Percentiles rank a stretch among this genome's conserved stretches.
Conservation (phyloP, 2,113 vertebrate species). For the Guaruba guarouba region DNA sequence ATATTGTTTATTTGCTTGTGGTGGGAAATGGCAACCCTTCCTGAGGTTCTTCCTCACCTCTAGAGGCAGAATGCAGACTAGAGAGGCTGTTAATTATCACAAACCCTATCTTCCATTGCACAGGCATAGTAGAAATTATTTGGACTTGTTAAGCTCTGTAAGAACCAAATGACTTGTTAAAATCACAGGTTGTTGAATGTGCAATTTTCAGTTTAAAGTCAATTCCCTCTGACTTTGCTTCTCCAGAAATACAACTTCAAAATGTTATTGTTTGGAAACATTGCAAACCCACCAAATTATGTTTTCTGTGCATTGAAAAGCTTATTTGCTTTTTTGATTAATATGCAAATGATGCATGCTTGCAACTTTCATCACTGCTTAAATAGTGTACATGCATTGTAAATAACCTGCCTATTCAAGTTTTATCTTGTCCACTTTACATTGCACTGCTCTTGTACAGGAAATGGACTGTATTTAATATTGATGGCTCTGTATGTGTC, state of each 20-base stretch:
- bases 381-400: constrained; percentile 36
- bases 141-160: background rate
- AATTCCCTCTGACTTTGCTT: background rate
- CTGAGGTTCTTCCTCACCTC: background rate
- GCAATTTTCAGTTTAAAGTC: background rate
- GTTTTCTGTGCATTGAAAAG: background rate
- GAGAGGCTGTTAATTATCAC: background rate
- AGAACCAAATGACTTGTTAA: background rate
- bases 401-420: constrained; percentile 68
- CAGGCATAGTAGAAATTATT: background rate
- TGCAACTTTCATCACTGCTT: constrained; percentile 35
- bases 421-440: constrained; percentile 71
- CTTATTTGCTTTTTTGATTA: background rate
- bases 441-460: constrained; percentile 68
- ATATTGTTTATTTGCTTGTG: fast-evolving
- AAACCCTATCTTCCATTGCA: background rate
- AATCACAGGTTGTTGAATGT: background rate
- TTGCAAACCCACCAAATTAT: background rate
- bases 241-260: background rate
- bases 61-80: background rate
- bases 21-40: fast-evolving
- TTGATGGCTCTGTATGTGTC: constrained; percentile 89
- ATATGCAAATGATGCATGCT: background rate
- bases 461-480: constrained; percentile 89
- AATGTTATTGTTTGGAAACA: background rate